Conservation (phyloP, 2,888 invertebrate species). For the Synanthedon myopaeformis region DNA sequence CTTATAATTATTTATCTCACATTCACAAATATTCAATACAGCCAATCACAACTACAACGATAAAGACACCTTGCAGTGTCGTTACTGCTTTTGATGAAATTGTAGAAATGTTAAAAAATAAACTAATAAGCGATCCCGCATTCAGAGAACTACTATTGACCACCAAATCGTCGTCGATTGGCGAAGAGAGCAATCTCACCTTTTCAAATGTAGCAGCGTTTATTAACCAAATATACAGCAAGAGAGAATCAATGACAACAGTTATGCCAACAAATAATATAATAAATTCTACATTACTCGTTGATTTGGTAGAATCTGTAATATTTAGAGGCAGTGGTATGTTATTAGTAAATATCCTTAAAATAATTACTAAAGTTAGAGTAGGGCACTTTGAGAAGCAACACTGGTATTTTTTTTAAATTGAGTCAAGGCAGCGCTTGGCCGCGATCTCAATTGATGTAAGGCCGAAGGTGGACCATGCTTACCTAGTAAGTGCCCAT, state of each 20-base stretch:
- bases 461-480: no score
- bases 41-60: slow-evolving; percentile 15
- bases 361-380: no score
- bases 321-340: slow-evolving; percentile 53
- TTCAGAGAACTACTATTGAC: slow-evolving; percentile 39
- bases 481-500: no score
- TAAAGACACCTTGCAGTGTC: slow-evolving; percentile 33
- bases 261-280: slow-evolving; percentile 29
- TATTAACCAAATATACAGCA: slow-evolving; percentile 44
- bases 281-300: slow-evolving; percentile 53
- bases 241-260: slow-evolving; percentile 30
- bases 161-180: slow-evolving; percentile 17
- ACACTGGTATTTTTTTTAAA: no score
- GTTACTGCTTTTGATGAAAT: slow-evolving; percentile 42
- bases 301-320: slow-evolving; percentile 57
- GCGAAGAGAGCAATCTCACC: slow-evolving; percentile 24
- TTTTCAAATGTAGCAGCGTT: slow-evolving; percentile 48
- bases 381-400: no score
- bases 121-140: slow-evolving; percentile 38
- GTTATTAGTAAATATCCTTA: slow-evolving; percentile 1
- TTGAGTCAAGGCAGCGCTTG: no score
- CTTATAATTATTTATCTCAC: slow-evolving; percentile 43
- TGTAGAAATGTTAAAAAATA: slow-evolving; percentile 44
- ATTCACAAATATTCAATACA: slow-evolving; percentile 27
- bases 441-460: no score